Conservation (phyloP, 2,888 invertebrate species). For the Stenolophus ochropezus region DNA sequence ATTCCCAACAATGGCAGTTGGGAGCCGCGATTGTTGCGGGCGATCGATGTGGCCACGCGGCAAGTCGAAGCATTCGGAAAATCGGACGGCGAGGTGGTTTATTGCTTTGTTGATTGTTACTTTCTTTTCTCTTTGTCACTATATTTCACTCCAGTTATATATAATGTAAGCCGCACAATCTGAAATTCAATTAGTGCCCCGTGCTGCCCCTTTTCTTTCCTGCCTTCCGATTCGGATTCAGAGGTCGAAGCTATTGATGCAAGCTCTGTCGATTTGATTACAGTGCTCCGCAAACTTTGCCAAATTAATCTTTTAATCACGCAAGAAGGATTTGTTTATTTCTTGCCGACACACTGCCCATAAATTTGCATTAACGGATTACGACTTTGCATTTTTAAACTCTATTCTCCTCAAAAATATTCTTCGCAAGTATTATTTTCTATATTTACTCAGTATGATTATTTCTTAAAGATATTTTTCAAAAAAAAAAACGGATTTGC, state of each 20-base stretch:
- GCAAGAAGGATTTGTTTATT: constrained; percentile 7
- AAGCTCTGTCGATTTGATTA: constrained; percentile 42
- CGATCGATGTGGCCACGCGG: constrained; percentile 9
- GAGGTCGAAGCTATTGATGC: constrained; percentile 24
- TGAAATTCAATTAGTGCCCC: constrained; percentile 64
- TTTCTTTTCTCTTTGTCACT: constrained; percentile 65
- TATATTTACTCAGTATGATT: too few relatives aligned
- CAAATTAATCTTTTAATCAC: constrained; percentile 41
- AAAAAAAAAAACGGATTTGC: too few relatives aligned
- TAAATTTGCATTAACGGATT: neutral
- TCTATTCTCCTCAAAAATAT: too few relatives aligned
- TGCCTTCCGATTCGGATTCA: constrained; percentile 2
- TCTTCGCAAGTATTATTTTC: too few relatives aligned
- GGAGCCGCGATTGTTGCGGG: constrained; percentile 15
- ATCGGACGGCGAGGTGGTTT: constrained; percentile 58
- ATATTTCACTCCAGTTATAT: constrained; percentile 64
- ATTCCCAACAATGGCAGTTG: constrained; percentile 7
- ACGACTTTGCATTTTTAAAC: neutral
- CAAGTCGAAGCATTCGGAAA: constrained; percentile 41
- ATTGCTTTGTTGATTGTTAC: constrained; percentile 65
- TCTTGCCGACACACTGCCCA: neutral
- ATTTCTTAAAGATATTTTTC: too few relatives aligned
- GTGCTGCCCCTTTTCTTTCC: constrained; percentile 35
- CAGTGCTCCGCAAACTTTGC: constrained; percentile 48
- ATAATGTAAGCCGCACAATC: constrained; percentile 65